Conservation (phyloP, 2,797 vertebrate genomes). For the Syngnathus acus region DNA sequence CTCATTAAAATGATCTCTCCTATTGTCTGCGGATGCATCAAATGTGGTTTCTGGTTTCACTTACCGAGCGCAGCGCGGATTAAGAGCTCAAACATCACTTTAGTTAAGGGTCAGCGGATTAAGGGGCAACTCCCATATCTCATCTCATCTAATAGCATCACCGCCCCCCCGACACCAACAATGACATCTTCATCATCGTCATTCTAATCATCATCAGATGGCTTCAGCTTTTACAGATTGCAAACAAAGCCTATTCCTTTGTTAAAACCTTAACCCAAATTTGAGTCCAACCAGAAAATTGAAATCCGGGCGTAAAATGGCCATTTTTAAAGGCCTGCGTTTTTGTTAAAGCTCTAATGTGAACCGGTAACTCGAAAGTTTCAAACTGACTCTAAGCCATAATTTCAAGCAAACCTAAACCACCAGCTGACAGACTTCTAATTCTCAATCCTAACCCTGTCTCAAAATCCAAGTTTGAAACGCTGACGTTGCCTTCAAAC, state of each 20-base stretch:
- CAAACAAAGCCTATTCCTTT: no score
- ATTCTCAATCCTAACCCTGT: neutral
- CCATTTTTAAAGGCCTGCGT: no score
- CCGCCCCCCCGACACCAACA: conserved; percentile 6
- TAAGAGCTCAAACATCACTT: conserved; percentile 56
- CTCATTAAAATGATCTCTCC: conserved; percentile 33
- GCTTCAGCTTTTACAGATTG: neutral
- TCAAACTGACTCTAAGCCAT: neutral
- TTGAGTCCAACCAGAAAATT: no score
- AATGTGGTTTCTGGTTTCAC: conserved; percentile 62
- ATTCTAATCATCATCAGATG: conserved; percentile 9
- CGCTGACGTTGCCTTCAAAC: no score
- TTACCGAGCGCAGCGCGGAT: conserved; percentile 51
- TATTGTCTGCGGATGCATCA: conserved; percentile 47
- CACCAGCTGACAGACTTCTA: neutral
- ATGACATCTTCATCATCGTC: conserved; percentile 17
- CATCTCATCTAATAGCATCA: conserved; percentile 48
- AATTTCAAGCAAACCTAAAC: neutral
- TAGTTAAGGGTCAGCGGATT: conserved; percentile 59
- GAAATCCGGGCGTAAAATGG: no score
- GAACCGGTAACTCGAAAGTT: neutral
- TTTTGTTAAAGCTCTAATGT: neutral
- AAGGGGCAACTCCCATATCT: conserved; percentile 6
- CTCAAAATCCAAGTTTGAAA: neutral
- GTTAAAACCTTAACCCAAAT: no score